These are phyloP conservation scores for Ptychodera flava DNA, from an alignment of 35 echinoderm and acorn worm species.

Conservation along the genomic window DNA sequence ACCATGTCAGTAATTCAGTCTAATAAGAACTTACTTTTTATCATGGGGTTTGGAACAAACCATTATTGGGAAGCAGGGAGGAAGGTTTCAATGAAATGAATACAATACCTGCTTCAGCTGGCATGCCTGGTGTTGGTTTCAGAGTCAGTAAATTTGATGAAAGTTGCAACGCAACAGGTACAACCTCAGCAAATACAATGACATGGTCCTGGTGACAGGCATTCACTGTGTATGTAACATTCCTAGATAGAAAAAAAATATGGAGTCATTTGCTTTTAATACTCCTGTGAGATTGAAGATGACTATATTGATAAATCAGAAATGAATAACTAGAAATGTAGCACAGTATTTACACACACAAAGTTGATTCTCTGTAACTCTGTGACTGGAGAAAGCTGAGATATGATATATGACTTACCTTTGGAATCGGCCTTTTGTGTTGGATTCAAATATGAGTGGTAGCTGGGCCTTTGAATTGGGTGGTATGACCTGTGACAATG, in stretches of 20 bases:
- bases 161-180: constrained; percentile 58
- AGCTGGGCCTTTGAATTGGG: constrained; percentile 82
- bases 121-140: constrained; percentile 72
- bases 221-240: constrained; percentile 90
- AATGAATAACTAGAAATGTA: no score
- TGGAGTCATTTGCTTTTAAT: no score
- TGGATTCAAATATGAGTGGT: constrained; percentile 93
- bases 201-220: constrained; percentile 60
- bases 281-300: no score
- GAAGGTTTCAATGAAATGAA: no score
- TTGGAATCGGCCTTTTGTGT: constrained; percentile 74
- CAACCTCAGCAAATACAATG: constrained; percentile 92
- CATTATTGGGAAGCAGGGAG: no score
- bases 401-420: constrained; percentile 72
- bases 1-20: no score
- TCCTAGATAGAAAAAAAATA: constrained; percentile 31
- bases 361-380: no score
- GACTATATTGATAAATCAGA: no score
- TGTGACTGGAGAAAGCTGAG: no score
- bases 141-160: constrained; percentile 49
- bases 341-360: no score
- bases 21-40: no score
- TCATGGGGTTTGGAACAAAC: no score
- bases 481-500: constrained; percentile 78
- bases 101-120: constrained; percentile 94